Percentiles rank a stretch among this genome's conserved stretches.
phyloP scores from a whole-genome alignment of 2,797 vertebrate genomes.

The Mallotus villosus region DNA sequence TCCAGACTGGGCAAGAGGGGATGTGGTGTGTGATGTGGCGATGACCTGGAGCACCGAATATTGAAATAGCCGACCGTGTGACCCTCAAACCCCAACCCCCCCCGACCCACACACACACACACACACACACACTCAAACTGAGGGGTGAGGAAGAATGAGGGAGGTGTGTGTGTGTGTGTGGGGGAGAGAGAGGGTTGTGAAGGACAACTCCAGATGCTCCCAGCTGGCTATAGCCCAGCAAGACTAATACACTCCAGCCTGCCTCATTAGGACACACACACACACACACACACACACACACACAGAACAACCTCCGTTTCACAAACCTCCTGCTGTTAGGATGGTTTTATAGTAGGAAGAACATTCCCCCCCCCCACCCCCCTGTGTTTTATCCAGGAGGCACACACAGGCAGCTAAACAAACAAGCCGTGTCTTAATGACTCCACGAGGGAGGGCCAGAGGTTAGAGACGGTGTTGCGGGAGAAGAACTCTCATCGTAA shows the following conservation, averaged over 20 bases:
- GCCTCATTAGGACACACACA: conserved; percentile 66
- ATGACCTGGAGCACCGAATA: conserved; percentile 18
- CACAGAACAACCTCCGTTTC: conserved; percentile 48
- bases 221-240: conserved; percentile 70
- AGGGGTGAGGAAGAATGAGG: conserved; percentile 13
- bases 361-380: conserved; percentile 62
- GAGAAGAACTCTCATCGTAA: conserved; percentile 27
- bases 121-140: conserved; percentile 37
- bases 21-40: conserved; percentile 30
- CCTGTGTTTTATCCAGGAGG: conserved; percentile 66
- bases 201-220: conserved; percentile 73
- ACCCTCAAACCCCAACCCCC: conserved; percentile 51
- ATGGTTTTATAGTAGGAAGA: conserved; percentile 67
- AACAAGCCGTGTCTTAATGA: conserved; percentile 66
- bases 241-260: conserved; percentile 69
- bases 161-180: conserved; percentile 30
- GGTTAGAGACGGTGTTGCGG: conserved; percentile 44
- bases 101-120: conserved; percentile 32
- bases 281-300: conserved; percentile 29
- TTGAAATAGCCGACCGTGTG: conserved; percentile 61
- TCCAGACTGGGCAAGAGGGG: conserved; percentile 27
- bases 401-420: conserved; percentile 71
- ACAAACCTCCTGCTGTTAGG: conserved; percentile 58
- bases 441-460: conserved; percentile 58
- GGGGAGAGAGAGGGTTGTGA: conserved; percentile 40